Evolutionary conservation across 2,797 vertebrate species (phyloP), one percentile per base, ranked within the genome.

Genomic region (Cossypha polioptera): DNA sequence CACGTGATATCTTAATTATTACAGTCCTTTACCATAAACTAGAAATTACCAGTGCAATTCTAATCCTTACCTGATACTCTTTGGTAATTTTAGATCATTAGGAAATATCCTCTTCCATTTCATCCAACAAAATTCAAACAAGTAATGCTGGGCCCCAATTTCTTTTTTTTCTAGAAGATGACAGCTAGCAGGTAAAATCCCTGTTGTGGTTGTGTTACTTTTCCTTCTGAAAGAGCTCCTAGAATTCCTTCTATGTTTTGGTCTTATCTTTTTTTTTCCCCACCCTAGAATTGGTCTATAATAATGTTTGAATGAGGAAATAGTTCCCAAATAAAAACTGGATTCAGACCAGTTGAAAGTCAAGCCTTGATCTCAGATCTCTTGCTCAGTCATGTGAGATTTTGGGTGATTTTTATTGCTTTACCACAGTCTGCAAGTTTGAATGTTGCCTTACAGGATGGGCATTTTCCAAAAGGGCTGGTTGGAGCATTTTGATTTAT

Each of bases 1-100:
- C 97, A 97, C 7, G 14, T 66, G 88, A 92, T 82, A 86, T 75
- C 68, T 76, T 96, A 91, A 95, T 93, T 96, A 87, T 84, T 89
- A 43, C 8, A 66, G 53, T n/a, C 38, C 75, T 87, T 87, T 88
- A 69, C 57, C 82, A 94, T 72, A 94, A 96, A 95, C 50, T 65
- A 88, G 48, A 83, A 88, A 95, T 82, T 73, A 72, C 68, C 73
- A 66, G 26, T 81, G 43, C 74, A 47, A 42, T 77, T 85, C 31
- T 66, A 66, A 69, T 53, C 38, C 29, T 68, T 74, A 93, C 54
- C 74, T 48, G 66, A 92, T 95, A 79, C 78, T 85, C 54, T 55
- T 93, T 35, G 40, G 73, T 93, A 88, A 95, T 86, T 93, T 82
- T 69, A 93, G 86, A 93, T 77, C 51, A 47, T 86, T 72, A 59